Evolutionary conservation across 2,113 vertebrate genomes (phyloP).

Genomic region (Myxocyprinus asiaticus): DNA sequence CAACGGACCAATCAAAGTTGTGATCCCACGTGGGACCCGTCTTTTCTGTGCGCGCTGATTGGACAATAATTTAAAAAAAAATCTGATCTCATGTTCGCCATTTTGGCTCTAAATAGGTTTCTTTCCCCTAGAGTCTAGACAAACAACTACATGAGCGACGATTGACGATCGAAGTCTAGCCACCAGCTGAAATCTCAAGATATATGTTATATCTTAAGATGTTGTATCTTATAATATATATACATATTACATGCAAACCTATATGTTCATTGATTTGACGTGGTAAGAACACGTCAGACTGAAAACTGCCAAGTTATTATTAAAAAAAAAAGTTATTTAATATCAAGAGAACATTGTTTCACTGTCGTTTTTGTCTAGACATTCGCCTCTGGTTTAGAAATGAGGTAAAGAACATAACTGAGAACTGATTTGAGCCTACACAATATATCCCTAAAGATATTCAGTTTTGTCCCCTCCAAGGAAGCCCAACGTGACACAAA

Average conservation of each 20-base stretch:
- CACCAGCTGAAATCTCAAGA: conserved; percentile 50
- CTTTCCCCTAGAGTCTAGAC: conserved; percentile 39
- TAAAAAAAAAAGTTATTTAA: neutral
- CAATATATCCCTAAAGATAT: neutral
- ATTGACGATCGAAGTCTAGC: conserved; percentile 57
- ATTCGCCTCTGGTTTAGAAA: neutral
- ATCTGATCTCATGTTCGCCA: conserved; percentile 82
- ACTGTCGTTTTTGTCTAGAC: neutral
- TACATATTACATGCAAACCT: conserved; percentile 14
- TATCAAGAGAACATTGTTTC: neutral
- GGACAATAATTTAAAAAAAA: conserved; percentile 59
- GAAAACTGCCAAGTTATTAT: too few relatives aligned
- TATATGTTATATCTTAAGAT: conserved; percentile 19
- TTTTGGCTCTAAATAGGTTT: conserved; percentile 82
- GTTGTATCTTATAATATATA: neutral
- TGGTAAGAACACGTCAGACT: neutral
- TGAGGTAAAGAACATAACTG: neutral
- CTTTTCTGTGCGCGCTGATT: conserved; percentile 63
- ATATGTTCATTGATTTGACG: neutral
- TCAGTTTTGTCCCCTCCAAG: neutral
- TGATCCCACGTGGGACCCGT: conserved; percentile 80
- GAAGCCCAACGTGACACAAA: neutral
- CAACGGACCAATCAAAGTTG: conserved; percentile 67
- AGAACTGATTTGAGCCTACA: neutral
- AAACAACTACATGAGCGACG: conserved; percentile 75